phyloP scores from a whole-genome alignment of 53 echinoderm and acorn worm species.

The Crossaster papposus region DNA sequence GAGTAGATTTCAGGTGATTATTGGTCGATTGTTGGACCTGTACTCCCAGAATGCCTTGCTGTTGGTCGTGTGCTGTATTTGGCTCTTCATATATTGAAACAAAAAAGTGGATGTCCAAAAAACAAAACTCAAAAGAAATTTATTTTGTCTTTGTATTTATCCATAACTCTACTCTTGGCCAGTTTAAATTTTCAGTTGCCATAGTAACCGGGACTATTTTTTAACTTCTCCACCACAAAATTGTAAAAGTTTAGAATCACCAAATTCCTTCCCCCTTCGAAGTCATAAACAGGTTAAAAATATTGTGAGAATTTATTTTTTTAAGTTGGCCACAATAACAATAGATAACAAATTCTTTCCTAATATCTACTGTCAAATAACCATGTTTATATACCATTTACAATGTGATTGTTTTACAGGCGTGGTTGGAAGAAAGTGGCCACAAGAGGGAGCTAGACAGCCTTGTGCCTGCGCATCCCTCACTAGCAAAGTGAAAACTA shows the following conservation, averaged over 20 bases:
- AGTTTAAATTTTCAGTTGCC: neutral
- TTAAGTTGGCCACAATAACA: too few species aligned
- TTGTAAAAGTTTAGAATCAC: too few species aligned
- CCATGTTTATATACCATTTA: neutral
- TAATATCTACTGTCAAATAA: neutral
- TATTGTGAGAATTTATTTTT: too few species aligned
- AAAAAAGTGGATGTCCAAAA: too few species aligned
- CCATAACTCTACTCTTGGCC: neutral
- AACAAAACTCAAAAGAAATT: neutral
- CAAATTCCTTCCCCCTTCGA: too few species aligned
- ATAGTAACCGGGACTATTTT: neutral
- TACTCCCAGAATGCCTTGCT: neutral
- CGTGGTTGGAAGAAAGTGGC: slow-evolving; percentile 86
- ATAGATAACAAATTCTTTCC: neutral
- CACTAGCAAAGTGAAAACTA: slow-evolving; percentile 62
- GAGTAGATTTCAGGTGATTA: slow-evolving; percentile 85
- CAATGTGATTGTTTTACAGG: slow-evolving; percentile 52
- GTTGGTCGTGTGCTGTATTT: neutral
- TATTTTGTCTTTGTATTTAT: neutral
- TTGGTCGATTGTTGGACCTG: neutral
- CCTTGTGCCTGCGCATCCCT: slow-evolving; percentile 64
- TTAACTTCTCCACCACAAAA: neutral
- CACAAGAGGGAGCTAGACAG: slow-evolving; percentile 93
- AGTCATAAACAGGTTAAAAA: too few species aligned
- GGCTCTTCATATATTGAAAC: neutral